Base-by-base conservation (phyloP, 2,888 invertebrate species). In the Athetis lepigone region DNA sequence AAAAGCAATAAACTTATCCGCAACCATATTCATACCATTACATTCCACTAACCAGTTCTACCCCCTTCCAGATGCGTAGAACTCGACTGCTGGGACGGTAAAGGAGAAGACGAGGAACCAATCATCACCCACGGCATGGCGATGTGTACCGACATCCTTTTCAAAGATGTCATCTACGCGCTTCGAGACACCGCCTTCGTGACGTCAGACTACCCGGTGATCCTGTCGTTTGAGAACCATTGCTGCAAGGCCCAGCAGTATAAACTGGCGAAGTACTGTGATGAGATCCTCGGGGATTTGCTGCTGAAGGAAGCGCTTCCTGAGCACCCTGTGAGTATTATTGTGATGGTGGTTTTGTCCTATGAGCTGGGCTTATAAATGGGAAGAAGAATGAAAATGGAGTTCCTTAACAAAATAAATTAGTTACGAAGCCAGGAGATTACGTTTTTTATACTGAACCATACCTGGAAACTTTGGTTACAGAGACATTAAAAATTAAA, bases 81-180 rank as follows among this genome's bases (percentile, higher is more conserved):
- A 91, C 95, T 99, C 56, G 99, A 99, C 93, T 99, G 99, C 91
- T 99, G 99, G 99, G 99, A 99, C 91, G 99, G 99, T 8, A 98
- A 98, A 91, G 98, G 98, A 0, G 98, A 99, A 92, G 99, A 99
- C 85, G 99, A 99, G 85, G 99, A 99, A 86, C 99, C 99, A 0
- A 99, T 99, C 85, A 99, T 99, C 79, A 99, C 99, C 36, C 99
- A 99, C 93, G 99, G 99, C 46, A 99, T 99, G 95, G 99, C 99
- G 5, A 99, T 99, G 99, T 99, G 99, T 89, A 99, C 99, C 2
- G 99, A 99, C 94, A 99, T 99, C 85, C 95, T 99, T 21, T 99
- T 99, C 94, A 99, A 98, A 92, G 98, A 99, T 93, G 99, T 99
- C 43, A 99, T 99, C 82, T 98, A 98, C 90, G 99, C 99, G 4